These are phyloP conservation scores for Pachymerium ferrugineum DNA, from an alignment of 2,888 invertebrate species.

Conservation along the genomic window DNA sequence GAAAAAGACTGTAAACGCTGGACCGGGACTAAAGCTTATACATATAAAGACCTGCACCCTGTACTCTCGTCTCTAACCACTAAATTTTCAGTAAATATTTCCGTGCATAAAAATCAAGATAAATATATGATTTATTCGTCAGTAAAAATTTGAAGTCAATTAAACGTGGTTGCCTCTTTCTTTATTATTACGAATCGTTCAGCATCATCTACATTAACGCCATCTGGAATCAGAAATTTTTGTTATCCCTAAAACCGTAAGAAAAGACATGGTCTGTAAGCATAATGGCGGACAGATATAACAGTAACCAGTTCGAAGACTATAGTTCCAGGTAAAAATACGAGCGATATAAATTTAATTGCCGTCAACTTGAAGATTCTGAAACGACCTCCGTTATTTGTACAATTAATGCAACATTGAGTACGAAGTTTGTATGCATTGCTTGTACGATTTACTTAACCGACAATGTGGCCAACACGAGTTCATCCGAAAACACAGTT, in stretches of 20 bases:
- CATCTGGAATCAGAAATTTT: neutral
- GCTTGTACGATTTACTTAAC: too few relatives aligned
- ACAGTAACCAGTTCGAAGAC: constrained; percentile 34
- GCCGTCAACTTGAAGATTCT: neutral
- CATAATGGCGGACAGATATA: constrained; percentile 38
- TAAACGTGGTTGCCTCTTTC: too few relatives aligned
- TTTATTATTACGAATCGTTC: neutral
- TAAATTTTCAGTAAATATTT: too few relatives aligned
- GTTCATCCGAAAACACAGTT: neutral
- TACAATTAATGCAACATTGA: neutral
- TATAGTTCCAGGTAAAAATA: constrained; percentile 33
- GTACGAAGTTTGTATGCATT: too few relatives aligned
- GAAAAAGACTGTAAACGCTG: too few relatives aligned
- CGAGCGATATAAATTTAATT: neutral
- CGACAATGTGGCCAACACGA: neutral
- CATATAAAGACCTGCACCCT: too few relatives aligned
- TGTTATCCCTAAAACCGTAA: neutral
- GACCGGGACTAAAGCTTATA: too few relatives aligned
- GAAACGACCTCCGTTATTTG: neutral
- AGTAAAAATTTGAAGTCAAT: too few relatives aligned
- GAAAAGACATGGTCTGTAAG: constrained; percentile 30
- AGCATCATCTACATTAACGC: neutral
- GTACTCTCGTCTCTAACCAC: too few relatives aligned
- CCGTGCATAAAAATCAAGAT: too few relatives aligned
- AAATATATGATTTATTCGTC: too few relatives aligned